Conservation (phyloP, 2,113 vertebrate genomes). For the Miniopterus natalensis region DNA sequence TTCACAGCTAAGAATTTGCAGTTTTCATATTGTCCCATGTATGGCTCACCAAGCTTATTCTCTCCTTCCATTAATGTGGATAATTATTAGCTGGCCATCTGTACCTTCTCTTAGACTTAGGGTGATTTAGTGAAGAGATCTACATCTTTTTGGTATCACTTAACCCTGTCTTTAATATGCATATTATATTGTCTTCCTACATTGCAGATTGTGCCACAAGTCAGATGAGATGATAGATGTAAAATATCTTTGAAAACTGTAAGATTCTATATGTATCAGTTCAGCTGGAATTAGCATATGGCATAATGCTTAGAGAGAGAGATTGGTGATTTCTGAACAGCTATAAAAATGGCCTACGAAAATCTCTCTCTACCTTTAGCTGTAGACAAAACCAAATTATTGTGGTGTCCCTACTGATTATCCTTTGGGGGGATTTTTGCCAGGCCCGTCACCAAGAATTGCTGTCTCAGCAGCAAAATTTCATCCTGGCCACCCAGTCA, state of each 20-base stretch:
- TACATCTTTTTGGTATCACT: not conserved
- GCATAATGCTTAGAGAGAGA: not conserved
- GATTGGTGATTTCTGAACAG: not conserved
- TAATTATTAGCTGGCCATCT: conserved; percentile 14
- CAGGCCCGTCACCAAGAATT: conserved; percentile 94
- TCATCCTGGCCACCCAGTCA: conserved; percentile 93
- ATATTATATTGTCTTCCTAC: not conserved
- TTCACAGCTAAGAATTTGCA: conserved; percentile 15
- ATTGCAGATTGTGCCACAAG: not conserved
- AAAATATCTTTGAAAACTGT: not conserved
- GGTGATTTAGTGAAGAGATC: conserved; percentile 10
- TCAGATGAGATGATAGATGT: not conserved
- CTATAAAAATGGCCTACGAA: not conserved
- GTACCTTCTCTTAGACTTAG: not conserved
- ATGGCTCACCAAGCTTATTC: not conserved
- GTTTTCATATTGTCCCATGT: not conserved
- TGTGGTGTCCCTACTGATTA: conserved; percentile 21
- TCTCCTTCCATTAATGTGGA: not conserved
- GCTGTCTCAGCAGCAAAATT: conserved; percentile 94
- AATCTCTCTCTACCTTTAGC: not conserved
- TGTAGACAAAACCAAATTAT: conserved; percentile 9
- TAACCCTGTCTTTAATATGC: not conserved
- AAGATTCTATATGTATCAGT: not conserved
- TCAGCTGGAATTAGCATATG: not conserved
- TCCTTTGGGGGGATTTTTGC: conserved; percentile 39